Evolutionary conservation across 2,113 vertebrate species (phyloP), one percentile per base, ranked within the genome.

Genomic region (Circaetus cinerascens): DNA sequence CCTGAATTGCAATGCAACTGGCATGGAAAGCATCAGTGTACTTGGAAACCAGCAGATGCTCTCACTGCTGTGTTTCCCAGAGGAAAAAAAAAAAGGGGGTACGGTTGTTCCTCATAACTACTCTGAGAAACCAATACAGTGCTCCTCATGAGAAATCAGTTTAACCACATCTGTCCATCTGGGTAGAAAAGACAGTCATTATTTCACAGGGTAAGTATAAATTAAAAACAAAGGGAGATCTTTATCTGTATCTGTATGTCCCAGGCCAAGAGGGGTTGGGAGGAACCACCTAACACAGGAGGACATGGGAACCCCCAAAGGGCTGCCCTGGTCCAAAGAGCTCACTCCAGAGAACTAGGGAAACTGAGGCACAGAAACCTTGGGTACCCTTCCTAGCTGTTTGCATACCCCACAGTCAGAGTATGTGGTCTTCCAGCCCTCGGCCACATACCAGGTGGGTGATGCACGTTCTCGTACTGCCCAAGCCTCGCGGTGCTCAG

Each of bases 351-450:
- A 50, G 66, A 79, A 34, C 40, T 55, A 43, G 12, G 20, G 43
- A 66, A 30, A 21, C 9, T 41, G 14, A 71, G 71, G 51, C 50
- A 86, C 2, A 2, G 55, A 67, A 78, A 38, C 3, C 14, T 13
- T 4, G 3, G 29, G 34, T 19, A 17, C 34, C 46, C 15, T 25
- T 56, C 34, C 43, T 16, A 73, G 50, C 32, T 51, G n/a, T 56
- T 1, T 53, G 38, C 40, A 5, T 23, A 38, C 29, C n/a, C 36
- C 5, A 2, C 53, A 26, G 43, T 7, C n/a, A 27, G 15, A 25
- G 13, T 2, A 1, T 0, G 1, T 5, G 29, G 9, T 36, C 23
- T 86, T 29, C 71, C 29, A 32, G 2, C 9, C 48, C 68, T 10
- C 3, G 4, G 41, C 50, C 78, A 17, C 0, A 0, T 27, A 13